Base-by-base conservation (phyloP, 2,888 invertebrate genomes). In the Parnassius smintheus region DNA sequence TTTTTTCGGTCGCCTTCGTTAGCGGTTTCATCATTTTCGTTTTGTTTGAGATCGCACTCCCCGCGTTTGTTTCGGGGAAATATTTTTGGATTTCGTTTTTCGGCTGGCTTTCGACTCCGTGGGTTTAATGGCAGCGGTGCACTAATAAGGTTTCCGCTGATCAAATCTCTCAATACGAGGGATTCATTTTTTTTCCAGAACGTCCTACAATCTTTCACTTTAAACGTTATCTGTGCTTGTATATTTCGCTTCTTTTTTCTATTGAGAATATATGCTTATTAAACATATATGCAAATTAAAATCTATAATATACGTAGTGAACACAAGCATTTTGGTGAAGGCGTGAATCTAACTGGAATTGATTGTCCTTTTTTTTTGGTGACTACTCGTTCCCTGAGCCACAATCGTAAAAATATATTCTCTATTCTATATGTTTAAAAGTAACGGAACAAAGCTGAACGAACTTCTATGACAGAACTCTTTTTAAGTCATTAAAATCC, bases 1-100 rank as follows among this genome's bases (percentile, higher is more conserved):
- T 83, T 86, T 85, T 82, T 82, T 78, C 75, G 74, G 72, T 69
- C 70, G 72, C 72, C 74, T 77, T 81, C 82, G 81, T 81, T 78
- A 77, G 76, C 69, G 72, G 67, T 67, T 69, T 69, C 61, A 63
- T 68, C 68, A 66, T 73, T 72, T 69, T 66, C 68, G 65, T 74
- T 74, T 75, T 73, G 72, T 68, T 67, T 52, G 62, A 57, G 69
- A 73, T 69, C 66, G 68, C 68, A 70, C 70, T 66, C 66, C 66
- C 66, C 49, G 68, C 63, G 66, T 65, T 69, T 66, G 70, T 68
- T 75, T 71, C 69, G 66, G 61, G 61, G 68, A 69, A 68, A 61
- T 62, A 57, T 71, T 73, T 72, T 70, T 67, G 57, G 59, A 61
- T 60, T 56, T 58, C 51, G 13, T 56, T 62, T 63, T 66, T 62